Percentiles rank a stretch among this genome's conserved stretches.
phyloP scores from a whole-genome alignment of 2,888 invertebrate genomes.

The Agapostemon virescens region DNA sequence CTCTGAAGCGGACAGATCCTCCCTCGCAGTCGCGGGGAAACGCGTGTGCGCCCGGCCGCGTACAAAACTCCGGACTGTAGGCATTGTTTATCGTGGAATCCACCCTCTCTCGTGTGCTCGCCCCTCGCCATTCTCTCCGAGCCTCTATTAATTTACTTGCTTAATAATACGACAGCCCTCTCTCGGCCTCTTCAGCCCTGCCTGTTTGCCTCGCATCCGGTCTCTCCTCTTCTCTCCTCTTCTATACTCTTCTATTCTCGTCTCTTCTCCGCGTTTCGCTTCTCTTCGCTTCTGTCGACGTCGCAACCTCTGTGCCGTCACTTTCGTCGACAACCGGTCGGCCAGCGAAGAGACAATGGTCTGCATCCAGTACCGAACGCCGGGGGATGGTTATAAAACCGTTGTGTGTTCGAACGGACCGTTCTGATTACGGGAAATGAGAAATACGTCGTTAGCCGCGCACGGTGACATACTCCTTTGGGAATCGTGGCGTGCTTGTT shows the following conservation, averaged over 20 bases:
- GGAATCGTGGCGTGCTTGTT: constrained; percentile 13
- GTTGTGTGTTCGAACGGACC: constrained; percentile 40
- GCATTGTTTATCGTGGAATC: constrained; percentile 78
- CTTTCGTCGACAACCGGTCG: constrained; percentile 59
- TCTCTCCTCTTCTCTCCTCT: constrained; percentile 35
- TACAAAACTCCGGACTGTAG: constrained; percentile 60
- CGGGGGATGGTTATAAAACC: constrained; percentile 38
- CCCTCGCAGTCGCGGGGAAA: constrained; percentile 1
- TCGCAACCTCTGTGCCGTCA: constrained; percentile 43
- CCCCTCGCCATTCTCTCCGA: constrained; percentile 62
- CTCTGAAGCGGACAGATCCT: constrained; percentile 16
- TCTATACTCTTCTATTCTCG: not conserved
- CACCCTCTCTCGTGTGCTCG: constrained; percentile 66
- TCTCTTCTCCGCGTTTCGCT: not conserved
- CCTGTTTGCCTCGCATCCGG: constrained; percentile 36
- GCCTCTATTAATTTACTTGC: constrained; percentile 80
- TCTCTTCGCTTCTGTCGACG: not conserved
- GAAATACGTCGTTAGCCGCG: constrained; percentile 59
- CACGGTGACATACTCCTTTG: constrained; percentile 37
- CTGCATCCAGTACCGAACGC: constrained; percentile 20
- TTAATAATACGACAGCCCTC: constrained; percentile 76
- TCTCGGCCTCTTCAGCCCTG: constrained; percentile 45
- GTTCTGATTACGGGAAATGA: constrained; percentile 65
- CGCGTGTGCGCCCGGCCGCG: constrained; percentile 25
- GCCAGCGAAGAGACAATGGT: constrained; percentile 54